A percentile compares a stretch with the other conserved stretches of the same genome.
phyloP scores from a whole-genome alignment of 2,113 vertebrate species.

The Rhombomys opimus region DNA sequence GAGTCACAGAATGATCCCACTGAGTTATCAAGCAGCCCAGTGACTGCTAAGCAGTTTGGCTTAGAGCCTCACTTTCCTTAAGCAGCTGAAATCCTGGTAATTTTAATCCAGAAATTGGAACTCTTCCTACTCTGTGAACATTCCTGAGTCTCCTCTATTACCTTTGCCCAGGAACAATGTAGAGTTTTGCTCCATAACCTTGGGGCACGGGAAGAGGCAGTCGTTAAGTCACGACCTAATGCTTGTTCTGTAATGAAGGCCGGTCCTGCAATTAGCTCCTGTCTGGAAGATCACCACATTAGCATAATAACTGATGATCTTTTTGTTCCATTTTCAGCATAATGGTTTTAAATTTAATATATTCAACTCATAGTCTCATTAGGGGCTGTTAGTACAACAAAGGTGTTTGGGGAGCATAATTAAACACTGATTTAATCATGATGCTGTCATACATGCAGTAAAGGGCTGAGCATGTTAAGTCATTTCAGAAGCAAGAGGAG shows the following conservation, averaged over 20 bases:
- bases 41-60: background rate
- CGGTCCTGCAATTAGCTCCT: slow-evolving; percentile 13
- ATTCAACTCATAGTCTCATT: slow-evolving; percentile 64
- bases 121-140: background rate
- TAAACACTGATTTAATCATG: slow-evolving; percentile 51
- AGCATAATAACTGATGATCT: slow-evolving; percentile 57
- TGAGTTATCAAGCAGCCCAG: background rate
- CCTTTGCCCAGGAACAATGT: slow-evolving; percentile 1
- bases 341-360: slow-evolving; percentile 68
- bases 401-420: slow-evolving; percentile 59
- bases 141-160: background rate
- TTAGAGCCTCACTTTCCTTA: background rate
- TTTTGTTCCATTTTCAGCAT: slow-evolving; percentile 42
- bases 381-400: slow-evolving; percentile 58
- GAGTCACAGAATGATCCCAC: slow-evolving; percentile 32
- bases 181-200: background rate
- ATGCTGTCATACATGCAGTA: background rate
- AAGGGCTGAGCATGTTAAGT: background rate
- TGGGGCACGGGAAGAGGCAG: background rate
- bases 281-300: slow-evolving; percentile 51
- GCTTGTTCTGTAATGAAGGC: slow-evolving; percentile 1
- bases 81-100: background rate
- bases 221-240: slow-evolving; percentile 28
- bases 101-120: slow-evolving; percentile 22
- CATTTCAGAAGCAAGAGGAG: slow-evolving; percentile 23